Evolutionary conservation across 1,140 invertebrate species (phyloP).

Genomic region (Tetragonula clypearis): DNA sequence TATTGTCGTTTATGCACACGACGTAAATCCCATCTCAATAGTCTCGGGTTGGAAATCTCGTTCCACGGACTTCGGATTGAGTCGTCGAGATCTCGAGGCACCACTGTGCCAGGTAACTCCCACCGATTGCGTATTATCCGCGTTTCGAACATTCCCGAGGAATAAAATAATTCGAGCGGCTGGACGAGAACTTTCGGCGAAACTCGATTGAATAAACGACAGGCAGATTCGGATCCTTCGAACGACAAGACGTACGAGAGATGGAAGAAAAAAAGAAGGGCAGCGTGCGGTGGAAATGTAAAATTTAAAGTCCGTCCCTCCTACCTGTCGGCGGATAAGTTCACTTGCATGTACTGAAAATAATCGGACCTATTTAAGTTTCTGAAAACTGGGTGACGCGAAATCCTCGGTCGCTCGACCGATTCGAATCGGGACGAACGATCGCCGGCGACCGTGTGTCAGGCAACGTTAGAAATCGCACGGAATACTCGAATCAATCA

Average conservation of each 20-base stretch:
- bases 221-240: constrained; percentile 3
- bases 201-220: constrained; percentile 28
- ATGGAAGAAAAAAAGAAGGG: too few species aligned
- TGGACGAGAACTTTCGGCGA: neutral
- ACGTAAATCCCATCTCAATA: neutral
- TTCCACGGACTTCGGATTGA: neutral
- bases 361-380: constrained; percentile 45
- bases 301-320: neutral
- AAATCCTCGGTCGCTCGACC: neutral
- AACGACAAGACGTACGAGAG: too few species aligned
- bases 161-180: constrained; percentile 34
- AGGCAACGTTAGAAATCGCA: constrained; percentile 37
- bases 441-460: constrained; percentile 3
- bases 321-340: neutral
- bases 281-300: neutral
- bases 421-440: neutral
- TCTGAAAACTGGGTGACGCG: constrained; percentile 20
- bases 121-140: constrained; percentile 19
- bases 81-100: neutral
- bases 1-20: neutral
- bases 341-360: neutral
- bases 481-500: constrained; percentile 46
- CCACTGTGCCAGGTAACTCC: neutral
- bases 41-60: too few species aligned
- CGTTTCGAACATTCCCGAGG: constrained; percentile 36